Conservation (phyloP, 2,113 vertebrate genomes). For the Microtus ochrogaster region DNA sequence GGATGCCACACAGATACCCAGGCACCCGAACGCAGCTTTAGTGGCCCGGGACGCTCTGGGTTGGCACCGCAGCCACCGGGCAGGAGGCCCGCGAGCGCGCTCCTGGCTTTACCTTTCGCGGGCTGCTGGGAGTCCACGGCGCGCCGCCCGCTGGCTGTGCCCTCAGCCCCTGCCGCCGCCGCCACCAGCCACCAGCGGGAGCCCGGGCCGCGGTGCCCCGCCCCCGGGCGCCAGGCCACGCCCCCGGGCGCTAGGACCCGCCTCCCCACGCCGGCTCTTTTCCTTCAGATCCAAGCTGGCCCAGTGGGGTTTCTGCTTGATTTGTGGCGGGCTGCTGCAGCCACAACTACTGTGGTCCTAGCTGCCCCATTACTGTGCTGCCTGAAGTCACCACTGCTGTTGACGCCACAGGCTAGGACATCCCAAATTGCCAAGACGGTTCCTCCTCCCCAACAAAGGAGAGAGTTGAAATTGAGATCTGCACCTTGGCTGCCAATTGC, state of each 20-base stretch:
- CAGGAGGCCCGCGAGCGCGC: slow-evolving; percentile 59
- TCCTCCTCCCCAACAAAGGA: not conserved
- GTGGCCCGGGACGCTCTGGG: not conserved
- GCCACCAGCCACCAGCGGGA: slow-evolving; percentile 33
- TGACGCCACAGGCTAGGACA: not conserved
- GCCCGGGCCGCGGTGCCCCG: slow-evolving; percentile 37
- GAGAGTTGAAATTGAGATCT: not conserved
- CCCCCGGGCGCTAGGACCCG: slow-evolving; percentile 32
- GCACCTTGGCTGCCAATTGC: not conserved
- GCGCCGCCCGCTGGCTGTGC: slow-evolving; percentile 75
- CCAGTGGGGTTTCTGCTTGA: not conserved
- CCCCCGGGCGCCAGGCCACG: slow-evolving; percentile 48
- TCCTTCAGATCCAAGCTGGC: not conserved
- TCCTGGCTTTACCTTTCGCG: slow-evolving; percentile 77
- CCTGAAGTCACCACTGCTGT: not conserved
- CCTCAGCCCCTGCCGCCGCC: slow-evolving; percentile 69
- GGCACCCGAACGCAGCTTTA: slow-evolving; percentile 3
- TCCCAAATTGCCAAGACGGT: not conserved
- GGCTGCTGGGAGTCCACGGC: slow-evolving; percentile 72
- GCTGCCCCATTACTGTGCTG: not conserved
- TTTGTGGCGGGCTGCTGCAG: not conserved
- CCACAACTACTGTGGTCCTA: not conserved
- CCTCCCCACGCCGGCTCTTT: slow-evolving; percentile 7
- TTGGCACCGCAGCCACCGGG: slow-evolving; percentile 41
- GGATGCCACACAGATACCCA: slow-evolving; percentile 46